These are phyloP conservation scores for Drosophila nigrodunni DNA, from an alignment of 1,140 invertebrate genomes.

Conservation along the genomic window DNA sequence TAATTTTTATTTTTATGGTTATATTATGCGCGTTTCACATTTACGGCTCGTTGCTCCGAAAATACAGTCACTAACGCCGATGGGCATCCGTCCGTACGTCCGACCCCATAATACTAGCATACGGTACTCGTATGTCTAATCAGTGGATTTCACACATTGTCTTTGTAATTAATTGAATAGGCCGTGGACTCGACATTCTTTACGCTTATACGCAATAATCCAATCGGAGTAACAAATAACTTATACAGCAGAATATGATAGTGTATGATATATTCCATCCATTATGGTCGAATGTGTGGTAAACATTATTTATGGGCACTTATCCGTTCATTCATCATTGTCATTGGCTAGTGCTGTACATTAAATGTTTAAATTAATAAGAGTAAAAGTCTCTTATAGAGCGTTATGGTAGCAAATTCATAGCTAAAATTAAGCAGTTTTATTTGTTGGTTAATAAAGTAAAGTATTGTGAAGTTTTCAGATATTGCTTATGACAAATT, in stretches of 20 bases:
- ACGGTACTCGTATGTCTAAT: neutral
- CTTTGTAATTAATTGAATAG: constrained; percentile 54
- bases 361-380: neutral
- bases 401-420: no score
- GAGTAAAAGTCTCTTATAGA: neutral
- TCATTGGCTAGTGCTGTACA: constrained; percentile 8
- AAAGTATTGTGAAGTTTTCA: no score
- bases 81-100: neutral
- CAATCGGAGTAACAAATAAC: neutral
- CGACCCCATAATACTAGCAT: constrained; percentile 2
- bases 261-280: constrained; percentile 11
- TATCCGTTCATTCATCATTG: constrained; percentile 20
- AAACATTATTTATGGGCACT: constrained; percentile 22
- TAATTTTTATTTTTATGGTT: constrained; percentile 72
- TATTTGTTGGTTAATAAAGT: no score
- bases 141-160: constrained; percentile 17
- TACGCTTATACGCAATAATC: constrained; percentile 12
- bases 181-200: constrained; percentile 40
- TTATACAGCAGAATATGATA: constrained; percentile 10
- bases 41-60: constrained; percentile 57
- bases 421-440: no score
- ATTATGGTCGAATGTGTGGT: constrained; percentile 7
- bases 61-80: constrained; percentile 10
- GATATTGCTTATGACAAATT: no score
- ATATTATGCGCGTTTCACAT: constrained; percentile 71